Evolutionary conservation across 2,113 vertebrate genomes (phyloP).

Genomic region (Poeciliopsis occidentalis): DNA sequence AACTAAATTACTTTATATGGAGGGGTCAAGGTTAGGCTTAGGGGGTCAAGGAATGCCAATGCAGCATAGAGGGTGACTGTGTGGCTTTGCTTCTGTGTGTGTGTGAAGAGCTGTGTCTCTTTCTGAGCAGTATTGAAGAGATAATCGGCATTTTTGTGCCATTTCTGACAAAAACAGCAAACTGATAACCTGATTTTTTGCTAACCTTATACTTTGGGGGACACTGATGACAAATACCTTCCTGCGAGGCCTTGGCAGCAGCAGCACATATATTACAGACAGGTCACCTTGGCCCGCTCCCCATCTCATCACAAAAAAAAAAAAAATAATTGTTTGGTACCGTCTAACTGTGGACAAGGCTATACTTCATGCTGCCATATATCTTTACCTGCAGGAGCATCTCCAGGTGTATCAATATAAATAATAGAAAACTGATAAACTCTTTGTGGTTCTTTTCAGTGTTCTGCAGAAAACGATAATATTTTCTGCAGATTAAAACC

Average conservation of each 20-base stretch:
- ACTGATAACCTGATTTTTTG: slow-evolving; percentile 78
- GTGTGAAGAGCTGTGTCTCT: slow-evolving; percentile 9
- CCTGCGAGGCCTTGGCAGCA: slow-evolving; percentile 78
- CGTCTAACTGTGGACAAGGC: slow-evolving; percentile 65
- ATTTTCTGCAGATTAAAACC: slow-evolving; percentile 61
- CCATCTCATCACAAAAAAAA: slow-evolving; percentile 72
- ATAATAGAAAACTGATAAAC: slow-evolving; percentile 68
- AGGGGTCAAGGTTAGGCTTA: slow-evolving; percentile 29
- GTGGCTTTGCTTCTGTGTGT: not conserved
- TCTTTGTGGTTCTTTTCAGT: slow-evolving; percentile 37
- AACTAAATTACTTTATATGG: slow-evolving; percentile 15
- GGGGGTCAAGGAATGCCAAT: slow-evolving; percentile 14
- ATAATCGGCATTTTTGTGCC: slow-evolving; percentile 75
- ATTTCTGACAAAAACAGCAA: slow-evolving; percentile 68
- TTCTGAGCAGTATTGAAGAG: slow-evolving; percentile 46
- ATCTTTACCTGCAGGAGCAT: slow-evolving; percentile 58
- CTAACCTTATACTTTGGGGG: slow-evolving; percentile 73
- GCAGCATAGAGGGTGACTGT: not conserved
- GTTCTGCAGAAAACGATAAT: slow-evolving; percentile 44
- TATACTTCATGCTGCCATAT: slow-evolving; percentile 70
- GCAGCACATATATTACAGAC: slow-evolving; percentile 74
- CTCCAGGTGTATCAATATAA: slow-evolving; percentile 60
- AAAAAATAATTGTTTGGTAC: slow-evolving; percentile 59
- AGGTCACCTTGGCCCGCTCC: slow-evolving; percentile 79
- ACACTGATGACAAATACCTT: slow-evolving; percentile 79